Conservation (phyloP, 2,113 vertebrate genomes). For the Passer domesticus region DNA sequence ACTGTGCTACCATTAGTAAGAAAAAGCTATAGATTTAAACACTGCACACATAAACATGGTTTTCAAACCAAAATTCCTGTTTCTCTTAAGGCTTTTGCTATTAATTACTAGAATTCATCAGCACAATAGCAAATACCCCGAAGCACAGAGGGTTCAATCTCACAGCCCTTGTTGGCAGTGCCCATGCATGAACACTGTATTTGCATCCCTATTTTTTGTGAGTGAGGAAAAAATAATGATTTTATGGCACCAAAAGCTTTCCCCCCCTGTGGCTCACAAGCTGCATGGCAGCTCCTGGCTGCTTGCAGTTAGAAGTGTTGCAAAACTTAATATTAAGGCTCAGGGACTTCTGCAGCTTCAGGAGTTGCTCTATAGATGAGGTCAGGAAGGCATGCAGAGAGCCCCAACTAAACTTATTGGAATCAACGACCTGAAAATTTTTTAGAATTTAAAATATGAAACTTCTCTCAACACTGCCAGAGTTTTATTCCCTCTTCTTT, state of each 20-base stretch:
- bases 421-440: background rate
- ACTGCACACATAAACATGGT: background rate
- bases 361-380: background rate
- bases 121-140: background rate
- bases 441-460: background rate
- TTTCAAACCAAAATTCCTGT: background rate
- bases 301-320: background rate
- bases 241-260: background rate
- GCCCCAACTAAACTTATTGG: background rate
- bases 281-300: background rate
- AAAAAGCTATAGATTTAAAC: background rate
- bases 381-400: background rate
- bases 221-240: background rate
- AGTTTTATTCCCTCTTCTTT: background rate
- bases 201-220: background rate
- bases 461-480: background rate
- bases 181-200: accelerated
- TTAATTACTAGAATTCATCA: background rate
- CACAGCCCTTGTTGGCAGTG: background rate
- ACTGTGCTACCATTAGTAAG: background rate
- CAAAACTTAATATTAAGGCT: background rate
- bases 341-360: background rate
- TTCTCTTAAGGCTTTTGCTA: background rate
- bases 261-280: background rate
- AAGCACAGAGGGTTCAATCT: background rate